Evolutionary conservation across 2,797 vertebrate species (phyloP), one percentile per base, ranked within the genome.

Genomic region (Taenioides sp.): DNA sequence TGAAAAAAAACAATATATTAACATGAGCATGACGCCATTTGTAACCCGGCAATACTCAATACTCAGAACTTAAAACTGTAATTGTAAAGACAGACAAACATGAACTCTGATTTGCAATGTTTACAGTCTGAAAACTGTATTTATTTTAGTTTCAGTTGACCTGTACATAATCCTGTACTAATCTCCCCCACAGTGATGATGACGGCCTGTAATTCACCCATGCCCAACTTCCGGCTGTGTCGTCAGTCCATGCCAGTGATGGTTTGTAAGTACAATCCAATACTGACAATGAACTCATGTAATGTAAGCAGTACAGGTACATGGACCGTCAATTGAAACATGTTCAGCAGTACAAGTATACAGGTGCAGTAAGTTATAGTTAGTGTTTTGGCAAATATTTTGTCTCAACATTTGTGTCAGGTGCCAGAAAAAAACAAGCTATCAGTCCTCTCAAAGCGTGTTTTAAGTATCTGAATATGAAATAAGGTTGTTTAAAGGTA

Each of bases 21-120:
- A 93, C 18, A 78, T 94, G 67, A 96, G 94, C 72, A 50, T 50
- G 1, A 18, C 18, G 31, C 31, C 31, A 34, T 7, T 34, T 34
- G 31, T 34, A 34, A 34, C 31, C 31, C 6, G 7, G n/a, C n/a
- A n/a, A n/a, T n/a, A n/a, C n/a, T n/a, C n/a, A 34, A 34, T 34
- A 34, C 16, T 47, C 4, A 52, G n/a, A 7, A 34, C 16, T 47
- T 4, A 52, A 52, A 7, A 20, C 20, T 52, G 20, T 7, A 52
- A 52, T 10, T 52, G 49, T 34, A 7, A 52, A 52, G 18, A 52
- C n/a, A n/a, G 18, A 52, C 31, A 34, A 34, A 34, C 31, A 7
- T 5, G 6, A 52, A 52, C 0, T 7, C n/a, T 52, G n/a, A 50
- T 5, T 52, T 34, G 31, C 31, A 50, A 52, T n/a, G 50, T 0